Evolutionary conservation across 2,888 invertebrate species (phyloP).

Genomic region (Cyclophora punctaria): DNA sequence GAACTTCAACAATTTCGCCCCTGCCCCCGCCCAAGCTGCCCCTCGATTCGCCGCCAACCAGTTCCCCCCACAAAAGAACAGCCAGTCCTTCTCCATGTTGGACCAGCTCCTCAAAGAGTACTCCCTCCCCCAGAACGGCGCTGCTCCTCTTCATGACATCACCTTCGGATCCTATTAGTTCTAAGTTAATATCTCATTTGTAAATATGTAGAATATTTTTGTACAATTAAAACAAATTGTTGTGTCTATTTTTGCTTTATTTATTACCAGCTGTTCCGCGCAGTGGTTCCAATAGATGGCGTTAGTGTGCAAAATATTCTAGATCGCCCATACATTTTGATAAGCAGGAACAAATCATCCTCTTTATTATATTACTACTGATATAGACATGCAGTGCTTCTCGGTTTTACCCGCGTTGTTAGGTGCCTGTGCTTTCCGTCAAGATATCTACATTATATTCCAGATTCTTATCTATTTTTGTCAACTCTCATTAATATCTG

Average conservation of each 20-base stretch:
- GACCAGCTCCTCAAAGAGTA: constrained; percentile 89
- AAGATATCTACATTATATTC: no score
- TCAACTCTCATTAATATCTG: no score
- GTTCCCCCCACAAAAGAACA: constrained; percentile 32
- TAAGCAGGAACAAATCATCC: no score
- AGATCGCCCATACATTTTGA: no score
- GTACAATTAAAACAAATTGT: constrained; percentile 20
- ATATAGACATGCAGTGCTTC: no score
- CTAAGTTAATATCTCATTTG: constrained; percentile 40
- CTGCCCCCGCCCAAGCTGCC: constrained; percentile 19
- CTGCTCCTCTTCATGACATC: constrained; percentile 85
- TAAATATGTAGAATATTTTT: constrained; percentile 63
- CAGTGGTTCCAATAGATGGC: no score
- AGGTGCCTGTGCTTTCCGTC: no score
- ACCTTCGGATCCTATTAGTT: constrained; percentile 85
- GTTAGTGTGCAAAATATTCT: no score
- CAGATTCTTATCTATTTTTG: no score
- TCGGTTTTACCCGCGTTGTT: no score
- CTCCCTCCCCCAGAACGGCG: constrained; percentile 80
- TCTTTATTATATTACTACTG: no score
- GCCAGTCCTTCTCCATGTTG: constrained; percentile 72
- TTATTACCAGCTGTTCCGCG: neutral
- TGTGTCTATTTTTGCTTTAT: constrained; percentile 8
- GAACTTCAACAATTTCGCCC: constrained; percentile 35
- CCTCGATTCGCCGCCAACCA: constrained; percentile 23